Base-by-base conservation (phyloP, 2,888 invertebrate genomes). In the Clunio marinus region DNA sequence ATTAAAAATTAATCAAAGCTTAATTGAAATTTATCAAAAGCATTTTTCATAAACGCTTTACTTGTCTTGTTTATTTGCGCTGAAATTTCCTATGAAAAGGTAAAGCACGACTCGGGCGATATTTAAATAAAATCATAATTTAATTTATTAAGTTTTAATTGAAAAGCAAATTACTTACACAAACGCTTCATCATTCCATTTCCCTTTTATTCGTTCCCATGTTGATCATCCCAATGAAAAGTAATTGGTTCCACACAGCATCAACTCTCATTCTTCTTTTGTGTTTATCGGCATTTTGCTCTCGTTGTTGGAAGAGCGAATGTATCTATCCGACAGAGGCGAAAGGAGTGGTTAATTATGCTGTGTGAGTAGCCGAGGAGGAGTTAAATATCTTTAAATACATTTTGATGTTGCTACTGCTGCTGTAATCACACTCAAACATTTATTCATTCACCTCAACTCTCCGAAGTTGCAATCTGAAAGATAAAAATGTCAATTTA, bases 101-200 rank as follows among this genome's bases (percentile, higher is more conserved):
- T 13, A 63, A 25, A 24, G 41, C 41, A 63, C 55, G 35, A 24
- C 66, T 24, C 25, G 24, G 46, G 15, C 20, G 32, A 27, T 27
- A 55, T 55, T 55, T 45, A 55, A 66, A 66, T 45, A 66, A 66
- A 46, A 46, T 55, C 22, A 55, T 66, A 66, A 66, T 66, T 66
- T 20, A 66, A 66, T 66, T 66, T 66, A 66, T 66, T 66, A 66
- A 66, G 66, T 55, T 57, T 55, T 66, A 66, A 66, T 66, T 66
- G 66, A 46, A 32, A 66, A 51, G 46, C 66, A 66, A 66, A 66
- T 66, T 66, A 66, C 66, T 66, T 66, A 66, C 66, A 66, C 66
- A 66, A 66, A 66, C 25, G 63, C 46, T 63, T 37, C 51, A 28
- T 32, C 58, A 58, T 58, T 60, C 24, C 28, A 37, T 37, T 35